Percentiles rank a stretch among this genome's conserved stretches.
Evolutionary conservation across 2,797 vertebrate genomes (phyloP).

Genomic region (Aphelocoma californica): DNA sequence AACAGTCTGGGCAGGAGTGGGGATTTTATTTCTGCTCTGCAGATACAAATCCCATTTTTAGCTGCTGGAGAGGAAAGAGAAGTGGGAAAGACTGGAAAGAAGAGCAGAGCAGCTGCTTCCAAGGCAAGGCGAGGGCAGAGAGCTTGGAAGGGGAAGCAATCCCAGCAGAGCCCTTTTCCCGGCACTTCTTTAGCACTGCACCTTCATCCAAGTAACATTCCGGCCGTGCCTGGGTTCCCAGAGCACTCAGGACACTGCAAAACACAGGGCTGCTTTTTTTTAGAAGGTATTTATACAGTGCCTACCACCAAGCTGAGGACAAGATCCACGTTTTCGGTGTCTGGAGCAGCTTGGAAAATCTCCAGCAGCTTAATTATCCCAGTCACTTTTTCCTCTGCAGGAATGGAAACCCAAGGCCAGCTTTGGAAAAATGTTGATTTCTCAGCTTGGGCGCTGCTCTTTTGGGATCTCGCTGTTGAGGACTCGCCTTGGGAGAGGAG

Average conservation of each 20-base stretch:
- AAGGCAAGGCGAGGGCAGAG: not conserved
- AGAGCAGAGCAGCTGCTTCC: not conserved
- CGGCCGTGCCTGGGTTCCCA: not conserved
- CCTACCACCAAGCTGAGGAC: not conserved
- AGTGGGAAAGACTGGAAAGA: not conserved
- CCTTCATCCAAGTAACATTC: not conserved
- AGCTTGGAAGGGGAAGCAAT: not conserved
- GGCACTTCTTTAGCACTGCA: not conserved
- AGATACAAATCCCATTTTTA: not conserved
- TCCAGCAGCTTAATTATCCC: not conserved
- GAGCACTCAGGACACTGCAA: not conserved
- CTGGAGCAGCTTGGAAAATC: not conserved
- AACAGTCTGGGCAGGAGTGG: not conserved
- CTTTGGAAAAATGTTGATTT: not conserved
- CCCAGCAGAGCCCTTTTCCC: not conserved
- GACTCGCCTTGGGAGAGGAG: not conserved
- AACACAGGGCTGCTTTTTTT: rapidly evolving
- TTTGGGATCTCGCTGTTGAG: not conserved
- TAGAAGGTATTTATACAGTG: not conserved
- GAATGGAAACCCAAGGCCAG: not conserved
- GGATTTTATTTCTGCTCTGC: not conserved
- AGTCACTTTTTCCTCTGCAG: not conserved
- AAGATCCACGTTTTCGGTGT: not conserved
- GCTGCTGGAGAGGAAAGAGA: not conserved
- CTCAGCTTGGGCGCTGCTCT: not conserved